Evolutionary conservation across 2,888 invertebrate genomes (phyloP).

Genomic region (Halictus ligatus): DNA sequence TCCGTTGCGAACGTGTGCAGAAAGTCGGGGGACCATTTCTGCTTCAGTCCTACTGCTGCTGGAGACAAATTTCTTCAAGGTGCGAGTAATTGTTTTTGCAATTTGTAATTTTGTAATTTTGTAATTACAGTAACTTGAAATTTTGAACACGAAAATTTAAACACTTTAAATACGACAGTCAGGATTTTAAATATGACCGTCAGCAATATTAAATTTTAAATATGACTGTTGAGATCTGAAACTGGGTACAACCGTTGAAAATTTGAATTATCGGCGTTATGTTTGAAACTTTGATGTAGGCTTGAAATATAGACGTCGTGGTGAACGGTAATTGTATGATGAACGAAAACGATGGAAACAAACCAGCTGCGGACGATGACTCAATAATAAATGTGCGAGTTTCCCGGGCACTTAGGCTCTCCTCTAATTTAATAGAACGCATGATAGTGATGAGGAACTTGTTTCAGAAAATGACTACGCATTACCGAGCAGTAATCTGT

Average conservation of each 20-base stretch:
- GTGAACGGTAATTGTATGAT: not conserved
- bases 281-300: too few relatives aligned
- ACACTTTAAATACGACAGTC: too few relatives aligned
- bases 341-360: not conserved
- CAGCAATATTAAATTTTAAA: not conserved
- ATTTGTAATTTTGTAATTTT: too few relatives aligned
- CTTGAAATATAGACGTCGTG: not conserved
- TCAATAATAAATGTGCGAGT: not conserved
- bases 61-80: not conserved
- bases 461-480: slow-evolving; percentile 3
- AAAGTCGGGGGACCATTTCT: too few relatives aligned
- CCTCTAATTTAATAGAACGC: not conserved
- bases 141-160: too few relatives aligned
- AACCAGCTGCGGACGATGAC: not conserved
- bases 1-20: not conserved
- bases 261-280: not conserved
- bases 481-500: too few relatives aligned
- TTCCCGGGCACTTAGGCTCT: not conserved
- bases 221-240: not conserved
- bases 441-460: not conserved
- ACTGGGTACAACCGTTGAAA: not conserved
- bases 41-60: too few relatives aligned
- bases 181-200: not conserved
- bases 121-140: too few relatives aligned
- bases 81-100: too few relatives aligned